Conservation (phyloP, 2,113 vertebrate species). For the Turnix velox region DNA sequence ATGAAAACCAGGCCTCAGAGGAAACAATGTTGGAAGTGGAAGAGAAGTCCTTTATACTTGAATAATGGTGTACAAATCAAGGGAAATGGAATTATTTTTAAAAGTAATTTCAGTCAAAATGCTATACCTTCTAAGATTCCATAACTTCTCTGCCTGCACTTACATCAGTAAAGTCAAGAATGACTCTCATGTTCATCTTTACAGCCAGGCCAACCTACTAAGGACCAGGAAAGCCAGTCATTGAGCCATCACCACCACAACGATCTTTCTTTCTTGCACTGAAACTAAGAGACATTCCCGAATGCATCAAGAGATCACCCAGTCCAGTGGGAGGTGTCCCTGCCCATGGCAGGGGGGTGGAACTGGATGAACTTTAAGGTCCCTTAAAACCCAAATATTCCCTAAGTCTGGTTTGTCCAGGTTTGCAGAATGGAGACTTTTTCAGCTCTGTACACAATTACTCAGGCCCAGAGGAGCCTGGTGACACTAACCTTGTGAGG, state of each 20-base stretch:
- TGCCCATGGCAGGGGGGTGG: too few relatives aligned
- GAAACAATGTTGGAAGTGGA: not conserved
- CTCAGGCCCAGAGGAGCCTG: not conserved
- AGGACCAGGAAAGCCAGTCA: not conserved
- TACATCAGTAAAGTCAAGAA: not conserved
- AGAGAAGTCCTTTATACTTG: not conserved
- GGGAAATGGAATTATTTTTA: not conserved
- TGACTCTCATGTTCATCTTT: not conserved
- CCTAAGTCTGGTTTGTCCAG: not conserved
- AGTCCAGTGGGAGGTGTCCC: too few relatives aligned
- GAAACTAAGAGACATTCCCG: fast-evolving
- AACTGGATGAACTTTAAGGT: too few relatives aligned
- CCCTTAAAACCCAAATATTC: too few relatives aligned
- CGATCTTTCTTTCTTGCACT: not conserved
- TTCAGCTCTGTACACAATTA: not conserved
- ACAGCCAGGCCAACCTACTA: not conserved
- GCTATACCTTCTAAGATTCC: not conserved
- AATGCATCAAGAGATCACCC: too few relatives aligned
- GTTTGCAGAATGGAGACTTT: not conserved
- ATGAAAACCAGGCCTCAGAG: not conserved
- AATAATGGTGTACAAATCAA: not conserved
- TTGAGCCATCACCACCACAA: not conserved
- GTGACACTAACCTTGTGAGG: fast-evolving
- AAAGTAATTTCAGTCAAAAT: not conserved
- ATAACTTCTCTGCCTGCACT: not conserved